Percentiles rank a stretch among this genome's conserved stretches.
These are phyloP conservation scores for Drosophila nr. perissopoda DNA, from an alignment of 2,888 invertebrate genomes.

Conservation along the genomic window DNA sequence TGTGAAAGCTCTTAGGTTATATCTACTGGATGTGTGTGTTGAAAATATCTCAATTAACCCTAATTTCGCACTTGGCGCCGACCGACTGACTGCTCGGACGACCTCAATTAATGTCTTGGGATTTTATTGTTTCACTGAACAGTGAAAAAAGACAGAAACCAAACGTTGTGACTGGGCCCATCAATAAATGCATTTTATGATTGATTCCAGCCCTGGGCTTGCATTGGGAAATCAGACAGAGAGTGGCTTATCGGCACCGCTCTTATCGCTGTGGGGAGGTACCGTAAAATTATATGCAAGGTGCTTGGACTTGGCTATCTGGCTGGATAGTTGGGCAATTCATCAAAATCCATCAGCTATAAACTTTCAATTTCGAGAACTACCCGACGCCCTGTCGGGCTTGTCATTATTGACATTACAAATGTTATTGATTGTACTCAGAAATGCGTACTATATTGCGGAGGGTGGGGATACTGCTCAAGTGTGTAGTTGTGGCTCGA, in stretches of 20 bases:
- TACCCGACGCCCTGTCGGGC: slow-evolving; percentile 42
- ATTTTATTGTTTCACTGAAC: background rate
- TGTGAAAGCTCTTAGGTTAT: slow-evolving; percentile 9
- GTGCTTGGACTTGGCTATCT: slow-evolving; percentile 40
- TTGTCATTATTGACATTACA: slow-evolving; percentile 81
- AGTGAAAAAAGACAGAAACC: background rate
- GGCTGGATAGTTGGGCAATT: slow-evolving; percentile 58
- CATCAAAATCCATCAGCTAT: slow-evolving; percentile 66
- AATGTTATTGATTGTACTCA: slow-evolving; percentile 74
- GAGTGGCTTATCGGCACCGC: slow-evolving; percentile 41
- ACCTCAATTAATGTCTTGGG: slow-evolving; percentile 54
- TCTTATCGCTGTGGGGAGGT: slow-evolving; percentile 35
- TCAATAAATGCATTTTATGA: slow-evolving; percentile 65
- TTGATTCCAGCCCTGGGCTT: slow-evolving; percentile 45
- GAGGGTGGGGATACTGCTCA: background rate
- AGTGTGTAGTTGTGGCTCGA: slow-evolving; percentile 20
- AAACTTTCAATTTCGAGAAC: slow-evolving; percentile 62
- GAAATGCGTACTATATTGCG: background rate
- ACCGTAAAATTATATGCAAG: slow-evolving; percentile 64
- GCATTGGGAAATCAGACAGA: slow-evolving; percentile 27
- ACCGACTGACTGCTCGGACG: slow-evolving; percentile 1
- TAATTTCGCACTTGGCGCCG: slow-evolving; percentile 59
- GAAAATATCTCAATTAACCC: slow-evolving; percentile 58
- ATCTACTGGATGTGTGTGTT: background rate
- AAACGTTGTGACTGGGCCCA: slow-evolving; percentile 33